Base-by-base conservation (phyloP, 2,888 invertebrate species). In the Zhuqinia jingwanae region DNA sequence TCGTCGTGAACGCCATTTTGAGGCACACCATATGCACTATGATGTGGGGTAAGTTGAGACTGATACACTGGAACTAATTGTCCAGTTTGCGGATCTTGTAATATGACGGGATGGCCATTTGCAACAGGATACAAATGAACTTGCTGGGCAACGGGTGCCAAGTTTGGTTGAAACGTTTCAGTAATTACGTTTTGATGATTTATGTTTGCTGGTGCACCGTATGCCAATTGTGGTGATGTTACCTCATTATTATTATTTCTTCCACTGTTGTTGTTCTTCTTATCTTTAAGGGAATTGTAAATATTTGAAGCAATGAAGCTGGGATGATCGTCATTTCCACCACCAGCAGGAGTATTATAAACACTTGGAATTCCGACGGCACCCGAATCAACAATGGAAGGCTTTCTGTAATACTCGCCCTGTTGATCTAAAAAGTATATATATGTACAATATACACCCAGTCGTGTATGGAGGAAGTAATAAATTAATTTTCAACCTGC, bases 61-160 rank as follows among this genome's bases (percentile, higher is more conserved):
- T 79, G 65, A 30, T 79, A 79, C 17, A 53, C 17, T 0, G 79
- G 68, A 11, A 68, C 53, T 47, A 84, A n/a, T 45, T 84, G 77
- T 6, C 76, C 68, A 8, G 63, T 65, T 2, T 27, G 30, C 0
- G 84, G 68, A 68, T 65, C 68, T 36, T 68, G 77, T 1, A 70
- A 15, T 20, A 63, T 25, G 3, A 84, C 84, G n/a, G 25, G 25
- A 15, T 53, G 68, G 6, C 17, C n/a, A 20, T 20, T 8, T 1
- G 36, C 56, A 13, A 78, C 15, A 1, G 76, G 76, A 63, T 30
- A 8, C 1, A 73, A n/a, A n/a, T 60, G 58, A 82, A 36, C 27
- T 47, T 75, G 63, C 20, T 30, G 42, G 15, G 27, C 25, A 47
- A 76, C 42, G 11, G 56, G 78, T 15, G 36, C 42, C 1, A 45